Conservation (phyloP, 1,140 invertebrate genomes). For the Odontomachus brunneus region DNA sequence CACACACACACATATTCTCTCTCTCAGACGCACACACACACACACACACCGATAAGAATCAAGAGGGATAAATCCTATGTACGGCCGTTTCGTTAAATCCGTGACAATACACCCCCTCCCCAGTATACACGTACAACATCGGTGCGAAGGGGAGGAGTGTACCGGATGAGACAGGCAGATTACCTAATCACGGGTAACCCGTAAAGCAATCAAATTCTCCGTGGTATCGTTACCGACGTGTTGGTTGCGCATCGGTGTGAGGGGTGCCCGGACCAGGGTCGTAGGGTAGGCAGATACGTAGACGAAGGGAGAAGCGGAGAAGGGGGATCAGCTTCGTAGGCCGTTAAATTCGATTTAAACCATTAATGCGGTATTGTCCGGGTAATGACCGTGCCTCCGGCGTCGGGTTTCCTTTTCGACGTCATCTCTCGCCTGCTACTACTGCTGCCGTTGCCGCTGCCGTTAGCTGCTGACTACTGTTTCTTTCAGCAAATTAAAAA, state of each 20-base stretch:
- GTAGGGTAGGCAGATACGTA: constrained; percentile 24
- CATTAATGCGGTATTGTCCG: constrained; percentile 82
- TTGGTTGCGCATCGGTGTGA: constrained; percentile 65
- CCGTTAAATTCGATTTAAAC: constrained; percentile 82
- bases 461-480: constrained; percentile 69
- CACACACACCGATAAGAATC: constrained; percentile 61
- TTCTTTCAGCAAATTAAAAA: constrained; percentile 68
- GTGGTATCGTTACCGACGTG: constrained; percentile 68
- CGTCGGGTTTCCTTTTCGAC: constrained; percentile 55
- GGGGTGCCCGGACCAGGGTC: constrained; percentile 7
- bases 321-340: constrained; percentile 66
- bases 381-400: constrained; percentile 77
- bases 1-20: not conserved
- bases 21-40: too few relatives aligned
- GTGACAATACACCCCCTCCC: constrained; percentile 43
- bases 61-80: constrained; percentile 53
- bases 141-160: constrained; percentile 8
- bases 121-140: not conserved
- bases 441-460: constrained; percentile 55
- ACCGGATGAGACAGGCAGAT: constrained; percentile 77
- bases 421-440: constrained; percentile 47
- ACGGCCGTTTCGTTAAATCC: constrained; percentile 63
- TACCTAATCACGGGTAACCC: constrained; percentile 81
- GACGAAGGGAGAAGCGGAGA: constrained; percentile 3
- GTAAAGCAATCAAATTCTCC: constrained; percentile 82